Conservation (phyloP, 2,888 invertebrate genomes). For the Himalopsyche anomala region DNA sequence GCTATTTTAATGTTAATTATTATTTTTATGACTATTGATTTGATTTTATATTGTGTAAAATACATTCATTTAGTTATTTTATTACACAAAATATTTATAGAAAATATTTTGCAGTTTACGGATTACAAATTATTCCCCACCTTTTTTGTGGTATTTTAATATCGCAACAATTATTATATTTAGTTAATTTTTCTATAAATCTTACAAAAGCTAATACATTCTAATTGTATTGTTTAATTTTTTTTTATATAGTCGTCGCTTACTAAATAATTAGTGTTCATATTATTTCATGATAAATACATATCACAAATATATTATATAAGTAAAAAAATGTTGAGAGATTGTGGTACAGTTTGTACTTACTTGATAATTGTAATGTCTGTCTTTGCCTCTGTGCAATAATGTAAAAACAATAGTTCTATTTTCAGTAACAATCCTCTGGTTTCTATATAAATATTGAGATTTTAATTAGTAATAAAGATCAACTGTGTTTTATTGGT, state of each 20-base stretch:
- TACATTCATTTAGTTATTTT: conserved; percentile 3
- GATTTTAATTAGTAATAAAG: conserved; percentile 15
- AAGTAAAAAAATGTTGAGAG: conserved; percentile 34
- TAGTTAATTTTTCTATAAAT: conserved; percentile 39
- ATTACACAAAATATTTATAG: conserved; percentile 24
- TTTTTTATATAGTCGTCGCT: conserved; percentile 46
- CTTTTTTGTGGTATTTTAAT: conserved; percentile 42
- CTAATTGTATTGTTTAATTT: not conserved
- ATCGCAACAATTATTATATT: conserved; percentile 21
- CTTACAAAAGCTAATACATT: conserved; percentile 33
- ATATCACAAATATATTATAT: conserved; percentile 48
- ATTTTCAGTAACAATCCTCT: conserved; percentile 17
- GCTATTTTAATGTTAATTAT: conserved; percentile 29
- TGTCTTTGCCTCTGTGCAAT: conserved; percentile 44
- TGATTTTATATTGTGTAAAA: conserved; percentile 16
- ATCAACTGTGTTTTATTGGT: not conserved
- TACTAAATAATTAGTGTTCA: conserved; percentile 44
- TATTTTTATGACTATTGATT: not conserved
- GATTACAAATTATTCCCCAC: conserved; percentile 48
- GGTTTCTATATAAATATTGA: conserved; percentile 35
- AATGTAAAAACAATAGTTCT: conserved; percentile 17
- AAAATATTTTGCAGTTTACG: conserved; percentile 36
- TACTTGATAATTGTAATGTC: conserved; percentile 21
- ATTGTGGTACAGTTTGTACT: conserved; percentile 36
- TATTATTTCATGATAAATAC: conserved; percentile 49